These are phyloP conservation scores for Chymomyza procnemis DNA, from an alignment of 2,888 invertebrate species.

Conservation along the genomic window DNA sequence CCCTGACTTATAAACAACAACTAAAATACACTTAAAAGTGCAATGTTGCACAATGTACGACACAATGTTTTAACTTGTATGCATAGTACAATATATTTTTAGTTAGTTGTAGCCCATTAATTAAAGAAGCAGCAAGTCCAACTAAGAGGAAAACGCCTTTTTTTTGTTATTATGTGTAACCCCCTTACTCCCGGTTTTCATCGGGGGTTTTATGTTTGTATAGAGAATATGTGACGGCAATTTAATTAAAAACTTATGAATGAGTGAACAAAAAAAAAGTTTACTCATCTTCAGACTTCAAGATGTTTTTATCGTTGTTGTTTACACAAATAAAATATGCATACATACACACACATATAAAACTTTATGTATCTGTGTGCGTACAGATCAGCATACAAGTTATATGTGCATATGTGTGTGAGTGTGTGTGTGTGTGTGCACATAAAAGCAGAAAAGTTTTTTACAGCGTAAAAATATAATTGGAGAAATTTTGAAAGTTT, in stretches of 20 bases:
- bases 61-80: background rate
- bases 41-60: background rate
- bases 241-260: conserved; percentile 73
- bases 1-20: background rate
- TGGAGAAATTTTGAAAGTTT: conserved; percentile 63
- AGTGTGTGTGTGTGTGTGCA: conserved; percentile 27
- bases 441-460: conserved; percentile 54
- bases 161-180: background rate
- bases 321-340: conserved; percentile 59
- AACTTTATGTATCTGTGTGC: conserved; percentile 13
- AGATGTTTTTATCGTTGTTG: conserved; percentile 71
- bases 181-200: background rate
- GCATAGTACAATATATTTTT: background rate
- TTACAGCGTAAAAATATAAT: conserved; percentile 73
- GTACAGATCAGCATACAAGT: conserved; percentile 57
- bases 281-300: conserved; percentile 70
- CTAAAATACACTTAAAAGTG: background rate
- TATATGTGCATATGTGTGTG: too few relatives aligned
- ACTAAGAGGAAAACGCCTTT: background rate
- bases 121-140: background rate
- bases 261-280: conserved; percentile 70
- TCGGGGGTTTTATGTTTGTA: background rate
- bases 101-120: background rate
- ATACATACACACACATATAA: conserved; percentile 17
- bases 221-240: conserved; percentile 67